Conservation (phyloP, 2,113 vertebrate species). For the Psephotus haematonotus region DNA sequence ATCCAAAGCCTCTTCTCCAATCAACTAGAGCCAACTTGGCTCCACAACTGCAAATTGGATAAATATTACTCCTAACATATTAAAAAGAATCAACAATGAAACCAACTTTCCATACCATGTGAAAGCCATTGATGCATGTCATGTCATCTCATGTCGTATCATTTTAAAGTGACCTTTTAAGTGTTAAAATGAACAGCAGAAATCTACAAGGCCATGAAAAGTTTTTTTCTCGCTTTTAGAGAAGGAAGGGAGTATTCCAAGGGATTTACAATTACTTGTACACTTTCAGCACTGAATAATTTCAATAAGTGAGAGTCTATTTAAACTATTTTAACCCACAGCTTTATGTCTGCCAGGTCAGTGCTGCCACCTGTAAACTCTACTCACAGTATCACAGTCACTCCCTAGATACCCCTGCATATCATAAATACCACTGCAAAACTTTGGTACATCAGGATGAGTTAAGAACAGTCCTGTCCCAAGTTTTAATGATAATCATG, state of each 20-base stretch:
- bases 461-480: neutral
- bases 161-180: neutral
- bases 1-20: neutral
- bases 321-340: neutral
- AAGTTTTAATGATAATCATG: neutral
- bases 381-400: neutral
- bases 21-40: neutral
- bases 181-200: neutral
- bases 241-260: neutral
- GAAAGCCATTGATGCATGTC: neutral
- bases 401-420: neutral
- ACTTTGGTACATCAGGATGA: neutral
- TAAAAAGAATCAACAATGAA: neutral
- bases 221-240: neutral
- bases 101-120: neutral
- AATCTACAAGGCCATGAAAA: neutral
- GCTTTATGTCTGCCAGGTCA: neutral
- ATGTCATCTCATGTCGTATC: neutral
- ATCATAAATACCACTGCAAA: neutral
- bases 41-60: neutral
- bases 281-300: neutral
- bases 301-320: neutral
- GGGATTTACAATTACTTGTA: constrained; percentile 12
- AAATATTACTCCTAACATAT: neutral
- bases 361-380: neutral